Base-by-base conservation (phyloP, 2,888 invertebrate genomes). In the Tholera decimalis region DNA sequence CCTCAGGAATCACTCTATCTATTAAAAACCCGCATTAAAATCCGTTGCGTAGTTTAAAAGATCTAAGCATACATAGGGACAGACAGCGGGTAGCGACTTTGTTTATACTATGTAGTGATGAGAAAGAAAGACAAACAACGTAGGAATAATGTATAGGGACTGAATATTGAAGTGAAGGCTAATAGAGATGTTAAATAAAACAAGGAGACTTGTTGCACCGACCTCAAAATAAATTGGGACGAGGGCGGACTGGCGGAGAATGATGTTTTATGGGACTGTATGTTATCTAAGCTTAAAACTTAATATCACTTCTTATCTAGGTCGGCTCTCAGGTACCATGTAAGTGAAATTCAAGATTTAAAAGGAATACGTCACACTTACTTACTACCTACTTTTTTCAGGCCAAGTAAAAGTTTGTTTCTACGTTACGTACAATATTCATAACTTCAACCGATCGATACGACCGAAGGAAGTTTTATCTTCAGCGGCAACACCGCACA, bases 361-460 rank as follows among this genome's bases (percentile, higher is more conserved):
- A 37, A 46, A 39, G 9, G 13, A 46, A 64, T 37, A n/a, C 4
- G 26, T 13, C 22, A 9, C 28, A 35, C 7, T 6, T 7, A 13
- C 51, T 5, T 13, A 22, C 26, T 26, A 26, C 13, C 9, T 47
- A 28, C n/a, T 2, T 28, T 47, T 64, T 64, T 28, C 60, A 26
- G 18, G n/a, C 6, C 18, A 35, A 44, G 24, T 20, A 37, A 62
- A 62, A 54, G n/a, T 63, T 63, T 41, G 44, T 37, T 24, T 30
- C 28, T 15, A 30, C 35, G 28, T 64, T 65, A 65, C 26, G 33
- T 55, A 55, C 2, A 55, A 39, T 54, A 54, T 39, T 65, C 26
- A 47, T 65, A 33, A 46, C 5, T 30, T 46, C 24, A 66, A 66
- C 33, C 11, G 47, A 65, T 65, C 24, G 66, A 66, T 56, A 35